These are phyloP conservation scores for Galerucella pusilla DNA, from an alignment of 2,888 invertebrate species.

Conservation along the genomic window DNA sequence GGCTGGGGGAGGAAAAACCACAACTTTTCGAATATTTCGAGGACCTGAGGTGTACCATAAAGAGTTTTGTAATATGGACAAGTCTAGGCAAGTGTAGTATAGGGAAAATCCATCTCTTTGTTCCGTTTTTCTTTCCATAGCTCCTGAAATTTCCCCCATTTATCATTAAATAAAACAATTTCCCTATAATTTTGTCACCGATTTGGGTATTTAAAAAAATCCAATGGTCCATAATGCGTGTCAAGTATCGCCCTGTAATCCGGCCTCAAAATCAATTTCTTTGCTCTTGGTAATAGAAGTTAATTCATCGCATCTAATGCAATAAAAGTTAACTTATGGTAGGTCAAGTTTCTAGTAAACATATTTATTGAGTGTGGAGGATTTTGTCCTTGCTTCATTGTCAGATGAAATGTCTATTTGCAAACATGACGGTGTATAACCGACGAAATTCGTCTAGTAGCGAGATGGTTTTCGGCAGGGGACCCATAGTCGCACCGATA, in stretches of 20 bases:
- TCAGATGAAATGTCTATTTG: constrained; percentile 37
- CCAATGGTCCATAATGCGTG: background rate
- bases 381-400: constrained; percentile 39
- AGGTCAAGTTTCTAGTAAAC: constrained; percentile 44
- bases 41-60: no score
- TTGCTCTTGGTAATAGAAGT: constrained; percentile 38
- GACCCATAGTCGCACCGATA: constrained; percentile 10
- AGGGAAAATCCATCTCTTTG: no score
- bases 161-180: background rate
- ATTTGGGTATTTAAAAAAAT: background rate
- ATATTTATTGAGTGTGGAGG: constrained; percentile 43
- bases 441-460: constrained; percentile 1
- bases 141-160: no score
- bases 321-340: constrained; percentile 41
- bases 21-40: no score
- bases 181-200: background rate
- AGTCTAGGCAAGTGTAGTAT: no score
- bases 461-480: constrained; percentile 12
- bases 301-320: constrained; percentile 36
- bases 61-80: no score
- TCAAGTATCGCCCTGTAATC: background rate
- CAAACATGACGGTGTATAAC: constrained; percentile 33
- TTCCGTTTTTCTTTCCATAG: no score
- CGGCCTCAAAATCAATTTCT: constrained; percentile 26
- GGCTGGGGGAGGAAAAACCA: no score